Percentiles rank a stretch among this genome's conserved stretches.
Evolutionary conservation across 1,140 invertebrate species (phyloP).

Genomic region (Bombus confusus): DNA sequence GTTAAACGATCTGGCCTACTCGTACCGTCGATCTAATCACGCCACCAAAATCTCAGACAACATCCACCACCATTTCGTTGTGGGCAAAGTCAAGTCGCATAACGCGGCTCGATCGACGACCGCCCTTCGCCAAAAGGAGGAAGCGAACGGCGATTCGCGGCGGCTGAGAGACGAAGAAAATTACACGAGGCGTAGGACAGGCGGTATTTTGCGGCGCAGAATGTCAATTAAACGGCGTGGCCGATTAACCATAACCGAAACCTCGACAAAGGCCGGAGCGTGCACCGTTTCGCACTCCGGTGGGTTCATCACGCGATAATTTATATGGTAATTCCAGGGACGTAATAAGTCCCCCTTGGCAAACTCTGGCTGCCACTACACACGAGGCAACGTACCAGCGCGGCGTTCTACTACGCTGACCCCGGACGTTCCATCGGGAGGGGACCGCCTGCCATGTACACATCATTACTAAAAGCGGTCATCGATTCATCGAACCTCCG

Average conservation of each 20-base stretch:
- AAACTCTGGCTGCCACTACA: conserved; percentile 74
- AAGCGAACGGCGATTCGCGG: conserved; percentile 1
- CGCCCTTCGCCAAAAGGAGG: not conserved
- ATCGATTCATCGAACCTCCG: conserved; percentile 69
- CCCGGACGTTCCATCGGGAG: conserved; percentile 61
- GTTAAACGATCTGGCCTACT: too few species aligned
- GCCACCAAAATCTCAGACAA: too few species aligned
- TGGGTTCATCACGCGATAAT: conserved; percentile 77
- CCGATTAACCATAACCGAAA: conserved; percentile 77
- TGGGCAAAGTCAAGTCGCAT: not conserved
- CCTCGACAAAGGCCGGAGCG: conserved; percentile 74
- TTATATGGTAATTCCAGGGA: conserved; percentile 78
- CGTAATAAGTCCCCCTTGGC: conserved; percentile 77
- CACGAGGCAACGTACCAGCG: conserved; percentile 61
- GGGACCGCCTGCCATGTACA: conserved; percentile 67
- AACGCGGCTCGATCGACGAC: not conserved
- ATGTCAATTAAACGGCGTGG: conserved; percentile 71
- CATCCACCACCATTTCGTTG: rapidly evolving
- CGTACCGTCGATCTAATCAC: too few species aligned
- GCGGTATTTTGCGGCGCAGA: conserved; percentile 66
- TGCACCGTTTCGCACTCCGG: conserved; percentile 70
- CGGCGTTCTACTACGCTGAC: conserved; percentile 59
- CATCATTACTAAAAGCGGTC: conserved; percentile 74
- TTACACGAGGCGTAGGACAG: conserved; percentile 50
- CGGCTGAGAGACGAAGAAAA: conserved; percentile 51